Conservation (phyloP, 2,888 invertebrate genomes). For the Watsonalla cultraria region DNA sequence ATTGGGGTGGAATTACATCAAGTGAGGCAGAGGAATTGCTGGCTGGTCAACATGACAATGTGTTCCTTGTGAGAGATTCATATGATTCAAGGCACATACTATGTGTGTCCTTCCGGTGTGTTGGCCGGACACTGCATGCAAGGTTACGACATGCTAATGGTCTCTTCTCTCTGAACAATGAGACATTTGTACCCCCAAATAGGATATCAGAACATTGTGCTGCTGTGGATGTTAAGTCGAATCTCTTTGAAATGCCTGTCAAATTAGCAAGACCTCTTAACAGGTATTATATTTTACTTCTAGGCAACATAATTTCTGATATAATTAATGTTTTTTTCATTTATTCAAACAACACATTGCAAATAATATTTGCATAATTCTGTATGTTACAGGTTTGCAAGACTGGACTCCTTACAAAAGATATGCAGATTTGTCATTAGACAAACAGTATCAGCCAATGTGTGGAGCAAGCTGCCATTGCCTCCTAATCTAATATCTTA, state of each 20-base stretch:
- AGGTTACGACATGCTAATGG: constrained; percentile 86
- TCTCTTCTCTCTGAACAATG: constrained; percentile 80
- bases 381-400: constrained; percentile 80
- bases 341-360: neutral
- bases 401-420: constrained; percentile 82
- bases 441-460: constrained; percentile 82
- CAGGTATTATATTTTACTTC: constrained; percentile 39
- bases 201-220: constrained; percentile 73
- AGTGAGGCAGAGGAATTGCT: constrained; percentile 85
- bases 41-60: constrained; percentile 83
- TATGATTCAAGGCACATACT: constrained; percentile 83
- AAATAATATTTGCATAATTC: neutral
- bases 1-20: constrained; percentile 87
- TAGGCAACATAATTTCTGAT: no score
- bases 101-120: constrained; percentile 84
- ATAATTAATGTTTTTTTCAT: neutral
- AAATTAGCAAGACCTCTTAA: constrained; percentile 71
- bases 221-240: constrained; percentile 67
- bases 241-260: constrained; percentile 71
- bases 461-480: constrained; percentile 83
- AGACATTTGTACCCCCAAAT: constrained; percentile 73
- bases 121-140: constrained; percentile 84
- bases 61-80: constrained; percentile 86
- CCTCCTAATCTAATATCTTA: constrained; percentile 72
- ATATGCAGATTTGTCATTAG: constrained; percentile 87